Percentiles rank a stretch among this genome's conserved stretches.
Evolutionary conservation across 1,140 invertebrate species (phyloP).

Genomic region (Lithobius niger): DNA sequence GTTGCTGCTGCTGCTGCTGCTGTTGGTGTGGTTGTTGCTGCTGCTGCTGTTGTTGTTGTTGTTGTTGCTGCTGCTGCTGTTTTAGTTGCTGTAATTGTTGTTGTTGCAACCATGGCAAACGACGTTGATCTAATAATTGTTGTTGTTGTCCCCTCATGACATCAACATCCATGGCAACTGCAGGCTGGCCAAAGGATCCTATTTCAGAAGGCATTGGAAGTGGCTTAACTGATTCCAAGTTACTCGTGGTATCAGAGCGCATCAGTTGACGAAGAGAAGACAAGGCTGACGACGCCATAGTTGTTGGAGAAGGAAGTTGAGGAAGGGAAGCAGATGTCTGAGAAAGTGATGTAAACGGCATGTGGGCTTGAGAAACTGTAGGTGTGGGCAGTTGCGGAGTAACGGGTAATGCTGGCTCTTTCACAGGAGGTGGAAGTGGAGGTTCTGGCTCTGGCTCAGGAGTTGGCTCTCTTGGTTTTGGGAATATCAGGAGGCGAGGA

Average conservation of each 20-base stretch:
- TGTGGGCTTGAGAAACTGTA: no score
- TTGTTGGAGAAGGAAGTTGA: no score
- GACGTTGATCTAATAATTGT: conserved; percentile 10
- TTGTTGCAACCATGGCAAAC: conserved; percentile 8
- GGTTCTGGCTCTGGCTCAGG: conserved; percentile 10
- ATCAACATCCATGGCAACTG: background rate
- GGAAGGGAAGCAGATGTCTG: no score
- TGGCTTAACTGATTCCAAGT: background rate
- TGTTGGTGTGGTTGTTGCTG: conserved; percentile 15
- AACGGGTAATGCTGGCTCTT: no score
- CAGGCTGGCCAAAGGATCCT: conserved; percentile 4
- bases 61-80: conserved; percentile 24
- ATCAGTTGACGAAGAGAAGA: no score
- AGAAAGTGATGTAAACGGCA: no score
- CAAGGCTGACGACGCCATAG: no score
- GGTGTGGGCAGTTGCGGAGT: no score
- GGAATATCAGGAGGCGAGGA: conserved; percentile 48
- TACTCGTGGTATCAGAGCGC: no score
- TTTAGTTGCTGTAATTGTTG: conserved; percentile 20
- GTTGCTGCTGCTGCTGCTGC: background rate
- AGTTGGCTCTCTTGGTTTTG: conserved; percentile 17
- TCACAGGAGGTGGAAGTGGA: conserved; percentile 5
- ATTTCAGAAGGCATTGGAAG: background rate
- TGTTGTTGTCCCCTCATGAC: conserved; percentile 5
- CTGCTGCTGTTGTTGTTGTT: conserved; percentile 17